These are phyloP conservation scores for Nannoperca obscura DNA, from an alignment of 2,797 vertebrate genomes.

Conservation along the genomic window DNA sequence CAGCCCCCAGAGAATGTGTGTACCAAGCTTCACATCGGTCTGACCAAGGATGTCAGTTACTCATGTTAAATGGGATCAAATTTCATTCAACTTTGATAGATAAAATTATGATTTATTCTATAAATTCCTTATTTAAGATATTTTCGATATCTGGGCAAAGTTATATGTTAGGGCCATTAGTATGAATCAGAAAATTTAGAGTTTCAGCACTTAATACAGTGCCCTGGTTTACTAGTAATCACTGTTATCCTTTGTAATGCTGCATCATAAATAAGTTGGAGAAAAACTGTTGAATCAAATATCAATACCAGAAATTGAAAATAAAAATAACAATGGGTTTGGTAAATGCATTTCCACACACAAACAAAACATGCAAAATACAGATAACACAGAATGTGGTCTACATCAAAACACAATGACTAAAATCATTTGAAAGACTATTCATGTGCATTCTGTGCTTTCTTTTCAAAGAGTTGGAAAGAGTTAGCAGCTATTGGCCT, in stretches of 20 bases:
- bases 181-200: too few relatives aligned
- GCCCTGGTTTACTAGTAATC: background rate
- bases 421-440: background rate
- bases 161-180: background rate
- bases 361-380: background rate
- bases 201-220: background rate
- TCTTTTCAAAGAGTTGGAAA: background rate
- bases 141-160: constrained; percentile 14
- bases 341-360: background rate
- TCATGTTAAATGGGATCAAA: background rate
- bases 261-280: background rate
- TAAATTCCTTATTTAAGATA: background rate
- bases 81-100: background rate
- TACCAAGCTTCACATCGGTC: background rate
- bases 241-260: background rate
- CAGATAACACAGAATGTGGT: background rate
- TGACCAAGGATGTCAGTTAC: background rate
- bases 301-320: background rate
- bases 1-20: background rate
- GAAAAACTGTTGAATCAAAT: background rate
- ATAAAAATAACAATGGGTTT: background rate
- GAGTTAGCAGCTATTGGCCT: background rate
- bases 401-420: background rate
- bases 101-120: background rate
- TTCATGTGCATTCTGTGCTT: background rate